Conservation (phyloP, 2,113 vertebrate genomes). For the Crotalus tigris region DNA sequence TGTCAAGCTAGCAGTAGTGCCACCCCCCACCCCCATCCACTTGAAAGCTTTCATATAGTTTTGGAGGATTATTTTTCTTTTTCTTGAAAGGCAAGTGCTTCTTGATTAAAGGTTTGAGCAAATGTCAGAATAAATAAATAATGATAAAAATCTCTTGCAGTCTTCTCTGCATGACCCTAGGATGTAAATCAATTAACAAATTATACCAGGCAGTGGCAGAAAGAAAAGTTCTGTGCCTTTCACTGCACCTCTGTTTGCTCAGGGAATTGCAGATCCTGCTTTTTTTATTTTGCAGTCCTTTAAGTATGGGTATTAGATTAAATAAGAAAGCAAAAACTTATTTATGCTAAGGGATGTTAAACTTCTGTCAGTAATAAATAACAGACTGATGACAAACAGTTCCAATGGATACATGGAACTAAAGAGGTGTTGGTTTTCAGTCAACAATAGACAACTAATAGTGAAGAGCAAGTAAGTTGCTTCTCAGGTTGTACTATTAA, state of each 20-base stretch:
- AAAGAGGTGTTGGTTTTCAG: background rate
- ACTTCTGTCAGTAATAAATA: background rate
- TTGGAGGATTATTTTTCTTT: conserved; percentile 14
- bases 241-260: background rate
- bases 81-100: conserved; percentile 26
- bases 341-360: background rate
- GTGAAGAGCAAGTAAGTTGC: background rate
- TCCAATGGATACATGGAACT: background rate
- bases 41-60: background rate
- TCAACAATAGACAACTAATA: background rate
- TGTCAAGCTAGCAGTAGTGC: background rate
- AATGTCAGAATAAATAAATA: conserved; percentile 22
- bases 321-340: background rate
- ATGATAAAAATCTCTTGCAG: conserved; percentile 11
- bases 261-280: background rate
- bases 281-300: background rate
- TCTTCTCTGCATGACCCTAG: background rate
- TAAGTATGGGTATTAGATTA: background rate
- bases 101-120: conserved; percentile 13
- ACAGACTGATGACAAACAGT: background rate
- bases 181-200: conserved; percentile 21
- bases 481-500: background rate
- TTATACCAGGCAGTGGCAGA: background rate
- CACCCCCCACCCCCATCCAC: background rate
- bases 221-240: background rate